These are phyloP conservation scores for Leptopilina clavipes DNA, from an alignment of 1,140 invertebrate species.

Conservation along the genomic window DNA sequence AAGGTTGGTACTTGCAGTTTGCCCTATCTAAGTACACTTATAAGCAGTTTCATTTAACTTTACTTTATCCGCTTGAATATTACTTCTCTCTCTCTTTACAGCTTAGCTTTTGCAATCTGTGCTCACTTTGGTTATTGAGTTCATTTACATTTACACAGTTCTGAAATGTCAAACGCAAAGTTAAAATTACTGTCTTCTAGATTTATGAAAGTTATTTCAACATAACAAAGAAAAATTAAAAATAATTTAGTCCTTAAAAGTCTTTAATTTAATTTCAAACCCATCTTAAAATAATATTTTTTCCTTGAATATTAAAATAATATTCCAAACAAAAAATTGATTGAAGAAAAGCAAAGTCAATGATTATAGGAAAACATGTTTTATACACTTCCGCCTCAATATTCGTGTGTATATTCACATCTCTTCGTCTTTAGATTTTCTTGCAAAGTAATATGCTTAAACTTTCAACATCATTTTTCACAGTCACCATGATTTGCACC, in stretches of 20 bases:
- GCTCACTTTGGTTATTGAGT: conserved; percentile 21
- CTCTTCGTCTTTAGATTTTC: background rate
- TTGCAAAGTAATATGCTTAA: background rate
- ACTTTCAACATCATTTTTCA: conserved; percentile 13
- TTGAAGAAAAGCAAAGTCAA: conserved; percentile 4
- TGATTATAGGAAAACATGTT: background rate
- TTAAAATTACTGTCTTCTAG: background rate
- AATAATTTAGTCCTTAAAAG: too few species aligned
- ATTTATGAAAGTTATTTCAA: background rate
- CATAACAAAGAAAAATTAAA: too few species aligned
- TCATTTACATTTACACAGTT: background rate
- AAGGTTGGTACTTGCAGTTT: conserved; percentile 4
- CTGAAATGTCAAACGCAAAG: background rate
- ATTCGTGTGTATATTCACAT: conserved; percentile 3
- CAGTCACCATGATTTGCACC: conserved; percentile 24
- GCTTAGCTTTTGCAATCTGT: background rate
- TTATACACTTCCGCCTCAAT: background rate
- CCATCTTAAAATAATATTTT: too few species aligned
- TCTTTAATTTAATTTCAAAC: too few species aligned
- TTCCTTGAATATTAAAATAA: background rate
- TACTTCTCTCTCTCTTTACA: background rate
- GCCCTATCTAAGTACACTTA: background rate
- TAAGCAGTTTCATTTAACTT: conserved; percentile 6
- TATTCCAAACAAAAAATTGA: background rate
- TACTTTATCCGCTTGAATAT: conserved; percentile 14